Evolutionary conservation across 2,888 invertebrate species (phyloP), one percentile per base, ranked within the genome.

Genomic region (Drosophila paramelanica): DNA sequence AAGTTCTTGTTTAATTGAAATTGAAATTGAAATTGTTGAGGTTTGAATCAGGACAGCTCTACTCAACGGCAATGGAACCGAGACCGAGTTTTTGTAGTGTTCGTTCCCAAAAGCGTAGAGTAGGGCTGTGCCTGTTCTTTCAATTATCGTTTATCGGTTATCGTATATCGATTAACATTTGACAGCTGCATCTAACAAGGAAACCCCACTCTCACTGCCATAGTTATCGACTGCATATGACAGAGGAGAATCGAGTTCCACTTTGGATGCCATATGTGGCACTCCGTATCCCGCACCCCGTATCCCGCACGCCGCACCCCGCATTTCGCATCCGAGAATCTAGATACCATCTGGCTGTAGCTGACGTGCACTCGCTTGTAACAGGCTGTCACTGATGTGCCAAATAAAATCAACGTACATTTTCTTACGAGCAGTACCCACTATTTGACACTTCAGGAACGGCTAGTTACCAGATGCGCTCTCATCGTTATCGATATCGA

Each of bases 41-140:
- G 11, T 1, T 14, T 31, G 1, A 23, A 58, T 47, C 23, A 11
- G 52, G 53, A 51, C 67, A 79, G 62, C 43, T 67, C 57, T 73
- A 73, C 67, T 80, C 76, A 58, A 73, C 73, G 76, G 62, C 65
- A 55, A 76, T 76, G 79, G 73, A 80, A 78, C 70, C 70, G 76
- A 47, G 20, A 38, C n/a, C 4, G 23, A 23, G 23, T 6, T 5
- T 6, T 41, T n/a, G 7, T 36, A 31, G 5, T 6, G 38, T 65
- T 61, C 61, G 36, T 46, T 53, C 61, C 69, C 73, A 66, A 46
- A 69, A 47, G 59, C 72, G 73, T 62, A 66, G 75, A 65, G 69
- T 68, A 62, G 10, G n/a, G 64, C 58, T 59, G 67, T 25, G 10
- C 52, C 42, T 33, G 14, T 27, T 33, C 2, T 25, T 6, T 11